Base-by-base conservation (phyloP, 30 jellyfish, hydroid and myxozoan species). In the Hydractinia symbiolongicarpus region DNA sequence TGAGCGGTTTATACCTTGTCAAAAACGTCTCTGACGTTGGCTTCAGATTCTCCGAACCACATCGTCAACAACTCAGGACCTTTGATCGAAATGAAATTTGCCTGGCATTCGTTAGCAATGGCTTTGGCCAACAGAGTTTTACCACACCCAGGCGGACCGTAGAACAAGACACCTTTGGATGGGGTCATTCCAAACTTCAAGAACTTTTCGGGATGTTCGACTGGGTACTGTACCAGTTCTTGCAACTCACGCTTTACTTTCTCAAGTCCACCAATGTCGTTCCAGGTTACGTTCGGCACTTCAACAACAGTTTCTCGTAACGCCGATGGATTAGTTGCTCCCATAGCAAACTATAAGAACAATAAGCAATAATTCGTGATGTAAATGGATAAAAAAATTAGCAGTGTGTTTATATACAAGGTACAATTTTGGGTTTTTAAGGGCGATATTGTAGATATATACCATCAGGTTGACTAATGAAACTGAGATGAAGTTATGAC, bases 41-140 rank as follows among this genome's bases (percentile, higher is more conserved):
- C 99, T 83, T 94, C 99, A n/a, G 97, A 88, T 78, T 94, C 99
- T 58, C 99, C 99, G 75, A 94, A 94, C 99, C 99, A 94, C 99
- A 94, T 94, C 5, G 99, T 94, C 84, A 94, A 84, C 68, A 94
- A 64, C 79, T 94, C 99, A 54, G 99, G 99, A 20, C 99, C 99
- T 83, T 94, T 94, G 77, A 94, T 89, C 44, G 97, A 88, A 49
- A 94, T 94, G 85, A 94, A 94, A 75, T 94, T 94, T 15, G 99
- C 99, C 73, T 94, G 97, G 83, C 99, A 94, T 82, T 94, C 99
- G 55, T 89, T 94, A 50, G 99, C 99, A 68, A 94, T 94, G 50
- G 99, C 99, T 78, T 94, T 94, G 54, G 99, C 99, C 53, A 94
- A 88, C 64, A 94, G 86, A 13, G 99, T 94, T 83, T 94, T 94